Evolutionary conservation across 2,113 vertebrate species (phyloP).

Genomic region (Raphicerus campestris): DNA sequence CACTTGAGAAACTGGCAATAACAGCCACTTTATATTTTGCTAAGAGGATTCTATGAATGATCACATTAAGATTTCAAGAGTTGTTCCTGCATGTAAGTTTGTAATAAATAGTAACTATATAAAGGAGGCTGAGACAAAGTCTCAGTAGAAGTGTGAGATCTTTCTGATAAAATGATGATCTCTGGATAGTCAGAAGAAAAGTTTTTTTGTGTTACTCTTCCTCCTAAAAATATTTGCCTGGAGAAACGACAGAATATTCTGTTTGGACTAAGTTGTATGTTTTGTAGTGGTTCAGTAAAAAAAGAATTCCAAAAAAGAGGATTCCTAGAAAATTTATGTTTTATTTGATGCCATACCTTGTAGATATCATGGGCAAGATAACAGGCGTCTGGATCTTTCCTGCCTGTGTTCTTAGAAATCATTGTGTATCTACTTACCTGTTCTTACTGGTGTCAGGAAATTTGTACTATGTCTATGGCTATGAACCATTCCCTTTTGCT

Average conservation of each 20-base stretch:
- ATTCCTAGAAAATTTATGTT: background rate
- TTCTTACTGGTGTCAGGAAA: background rate
- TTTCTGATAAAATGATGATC: background rate
- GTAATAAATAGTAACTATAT: background rate
- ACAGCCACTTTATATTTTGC: background rate
- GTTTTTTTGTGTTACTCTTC: background rate
- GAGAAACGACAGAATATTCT: background rate
- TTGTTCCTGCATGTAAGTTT: background rate
- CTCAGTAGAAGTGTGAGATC: background rate
- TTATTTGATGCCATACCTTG: background rate
- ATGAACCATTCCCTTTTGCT: background rate
- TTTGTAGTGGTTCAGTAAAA: background rate
- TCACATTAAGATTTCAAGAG: background rate
- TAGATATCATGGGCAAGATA: background rate
- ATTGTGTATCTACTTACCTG: background rate
- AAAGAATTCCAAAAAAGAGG: background rate
- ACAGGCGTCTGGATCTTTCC: fast-evolving
- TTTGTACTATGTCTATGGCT: background rate
- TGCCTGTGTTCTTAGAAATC: background rate
- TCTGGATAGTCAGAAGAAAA: background rate
- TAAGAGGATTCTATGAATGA: background rate
- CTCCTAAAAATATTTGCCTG: background rate
- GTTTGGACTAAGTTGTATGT: background rate
- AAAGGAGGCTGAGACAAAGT: background rate
- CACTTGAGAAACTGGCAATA: background rate